A percentile compares a stretch with the other conserved stretches of the same genome.
These are phyloP conservation scores for Stenurella melanura DNA, from an alignment of 2,888 invertebrate genomes.

Conservation along the genomic window DNA sequence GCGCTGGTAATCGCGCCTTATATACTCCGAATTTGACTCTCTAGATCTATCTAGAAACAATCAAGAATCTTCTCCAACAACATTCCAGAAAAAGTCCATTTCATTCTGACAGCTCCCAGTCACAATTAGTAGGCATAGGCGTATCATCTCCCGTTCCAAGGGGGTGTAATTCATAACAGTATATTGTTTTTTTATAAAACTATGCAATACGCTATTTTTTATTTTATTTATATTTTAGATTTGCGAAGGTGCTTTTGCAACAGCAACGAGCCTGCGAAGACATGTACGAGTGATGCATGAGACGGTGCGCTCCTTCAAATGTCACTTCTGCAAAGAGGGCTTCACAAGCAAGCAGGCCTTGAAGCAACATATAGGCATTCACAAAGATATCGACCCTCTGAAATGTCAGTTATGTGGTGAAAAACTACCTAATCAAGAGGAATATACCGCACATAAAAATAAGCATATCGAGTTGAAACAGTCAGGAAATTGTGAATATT, in stretches of 20 bases:
- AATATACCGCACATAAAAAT: conserved; percentile 49
- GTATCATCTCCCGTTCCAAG: too few relatives aligned
- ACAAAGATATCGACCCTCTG: conserved; percentile 51
- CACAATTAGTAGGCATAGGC: too few relatives aligned
- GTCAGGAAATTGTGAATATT: conserved; percentile 57
- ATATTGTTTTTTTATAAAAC: too few relatives aligned
- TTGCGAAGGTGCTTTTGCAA: conserved; percentile 58
- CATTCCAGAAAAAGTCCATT: too few relatives aligned
- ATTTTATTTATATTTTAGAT: conserved; percentile 51
- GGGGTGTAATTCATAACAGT: too few relatives aligned
- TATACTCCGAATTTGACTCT: too few relatives aligned
- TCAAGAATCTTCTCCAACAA: too few relatives aligned
- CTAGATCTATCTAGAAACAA: too few relatives aligned
- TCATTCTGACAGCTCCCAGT: too few relatives aligned
- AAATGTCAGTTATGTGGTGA: conserved; percentile 54
- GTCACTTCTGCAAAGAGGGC: conserved; percentile 53
- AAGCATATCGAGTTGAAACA: conserved; percentile 52
- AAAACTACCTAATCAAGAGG: conserved; percentile 39
- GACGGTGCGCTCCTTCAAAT: conserved; percentile 53
- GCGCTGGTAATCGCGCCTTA: too few relatives aligned
- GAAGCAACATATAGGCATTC: conserved; percentile 53
- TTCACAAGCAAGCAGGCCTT: conserved; percentile 56
- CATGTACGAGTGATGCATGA: conserved; percentile 57
- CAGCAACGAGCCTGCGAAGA: conserved; percentile 54
- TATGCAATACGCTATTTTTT: too few relatives aligned